These are phyloP conservation scores for Crenuchus spilurus DNA, from an alignment of 2,797 vertebrate genomes.

Conservation along the genomic window DNA sequence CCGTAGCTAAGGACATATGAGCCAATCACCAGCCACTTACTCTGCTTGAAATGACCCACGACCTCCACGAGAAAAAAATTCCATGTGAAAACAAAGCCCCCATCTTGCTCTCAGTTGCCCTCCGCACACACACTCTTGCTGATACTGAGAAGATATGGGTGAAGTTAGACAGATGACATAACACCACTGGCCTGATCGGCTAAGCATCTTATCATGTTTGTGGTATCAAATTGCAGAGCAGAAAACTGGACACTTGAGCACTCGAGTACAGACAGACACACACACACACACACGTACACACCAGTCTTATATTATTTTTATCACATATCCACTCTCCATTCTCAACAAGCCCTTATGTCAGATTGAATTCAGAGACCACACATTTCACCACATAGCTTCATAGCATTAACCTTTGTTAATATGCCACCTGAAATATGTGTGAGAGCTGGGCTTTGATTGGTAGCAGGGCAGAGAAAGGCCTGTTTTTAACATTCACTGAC, in stretches of 20 bases:
- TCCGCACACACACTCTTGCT: constrained; percentile 28
- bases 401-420: background rate
- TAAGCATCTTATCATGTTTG: constrained; percentile 27
- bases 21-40: constrained; percentile 14
- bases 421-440: background rate
- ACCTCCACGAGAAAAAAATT: constrained; percentile 20
- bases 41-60: constrained; percentile 33
- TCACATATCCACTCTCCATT: constrained; percentile 15
- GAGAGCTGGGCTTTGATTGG: background rate
- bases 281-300: constrained; percentile 5
- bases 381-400: constrained; percentile 3
- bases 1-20: constrained; percentile 1
- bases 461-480: constrained; percentile 21
- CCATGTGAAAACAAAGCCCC: background rate
- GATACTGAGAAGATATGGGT: constrained; percentile 15
- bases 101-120: constrained; percentile 9
- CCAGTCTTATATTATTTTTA: constrained; percentile 17
- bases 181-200: background rate
- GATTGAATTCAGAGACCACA: background rate
- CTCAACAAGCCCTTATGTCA: constrained; percentile 14
- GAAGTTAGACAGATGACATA: constrained; percentile 13
- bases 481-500: too few species aligned
- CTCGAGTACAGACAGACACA: constrained; percentile 15
- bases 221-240: constrained; percentile 17
- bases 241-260: constrained; percentile 2